Base-by-base conservation (phyloP, 2,888 invertebrate genomes). In the Ormyrus nitidulus region DNA sequence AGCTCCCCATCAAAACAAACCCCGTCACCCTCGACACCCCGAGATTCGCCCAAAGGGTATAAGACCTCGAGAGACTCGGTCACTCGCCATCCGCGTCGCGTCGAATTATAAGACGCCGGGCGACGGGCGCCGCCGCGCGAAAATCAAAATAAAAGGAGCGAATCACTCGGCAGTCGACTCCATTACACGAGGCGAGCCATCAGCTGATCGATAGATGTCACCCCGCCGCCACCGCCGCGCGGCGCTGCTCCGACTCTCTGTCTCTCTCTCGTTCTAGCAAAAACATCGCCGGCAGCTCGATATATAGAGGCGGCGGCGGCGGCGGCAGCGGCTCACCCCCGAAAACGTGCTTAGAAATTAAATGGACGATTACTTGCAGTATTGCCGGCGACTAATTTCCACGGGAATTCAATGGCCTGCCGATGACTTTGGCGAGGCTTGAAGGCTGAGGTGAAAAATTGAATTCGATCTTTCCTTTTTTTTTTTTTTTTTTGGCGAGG, bases 121-220 rank as follows among this genome's bases (percentile, higher is more conserved):
- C 10, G 34, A 2, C 6, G 13, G 19, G 1, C 19, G 19, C 19
- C 19, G 19, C 19, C 13, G 13, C 48, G 77, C 82, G 71, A 79
- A 79, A 84, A 82, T 76, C 73, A 83, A 83, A 82, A 82, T 76
- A 79, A 80, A 77, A 80, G 19, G 19, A 19, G 78, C 72, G 70
- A 79, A 78, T 80, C 77, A 70, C 70, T 79, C 68, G n/a, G 13
- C 48, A 13, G 46, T 19, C 70, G 83, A 82, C 83, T 77, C 84
- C 71, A 83, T 85, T 85, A 84, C 86, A 85, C 86, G 87, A 86
- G 86, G 86, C 85, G 19, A 85, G 86, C 85, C 86, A 85, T 86
- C 87, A 86, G 87, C 87, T 88, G 87, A 88, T 87, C 87, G 86
- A 87, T 87, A 87, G 86, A 86, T 85, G 86, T 86, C 86, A 86